Percentiles rank a stretch among this genome's conserved stretches.
phyloP scores from a whole-genome alignment of 1,140 invertebrate genomes.

The Cecropterus lyciades region DNA sequence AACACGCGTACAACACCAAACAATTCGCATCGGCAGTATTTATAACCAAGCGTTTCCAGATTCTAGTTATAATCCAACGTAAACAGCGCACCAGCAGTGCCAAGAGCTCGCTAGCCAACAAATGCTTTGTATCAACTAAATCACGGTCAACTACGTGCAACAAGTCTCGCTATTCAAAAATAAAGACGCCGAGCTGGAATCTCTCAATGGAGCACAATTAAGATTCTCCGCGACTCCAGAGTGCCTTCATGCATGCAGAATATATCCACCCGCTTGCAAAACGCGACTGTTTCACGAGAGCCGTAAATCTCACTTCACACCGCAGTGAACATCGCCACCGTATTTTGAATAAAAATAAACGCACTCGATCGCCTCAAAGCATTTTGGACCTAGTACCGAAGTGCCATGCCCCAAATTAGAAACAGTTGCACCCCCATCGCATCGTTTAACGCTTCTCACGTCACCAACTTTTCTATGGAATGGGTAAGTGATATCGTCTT shows the following conservation, averaged over 20 bases:
- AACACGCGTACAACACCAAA: constrained; percentile 1
- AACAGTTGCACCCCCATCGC: constrained; percentile 39
- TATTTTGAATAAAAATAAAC: constrained; percentile 68
- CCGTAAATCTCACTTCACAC: constrained; percentile 70
- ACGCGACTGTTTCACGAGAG: constrained; percentile 63
- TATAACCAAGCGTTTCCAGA: constrained; percentile 37
- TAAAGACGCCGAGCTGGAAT: constrained; percentile 64
- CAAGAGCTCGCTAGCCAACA: constrained; percentile 49
- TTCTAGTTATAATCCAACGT: constrained; percentile 34
- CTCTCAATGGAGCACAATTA: constrained; percentile 77
- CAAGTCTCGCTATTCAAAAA: constrained; percentile 72
- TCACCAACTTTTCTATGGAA: constrained; percentile 59
- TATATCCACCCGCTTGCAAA: constrained; percentile 50
- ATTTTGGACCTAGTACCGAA: constrained; percentile 55
- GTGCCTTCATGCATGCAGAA: constrained; percentile 61
- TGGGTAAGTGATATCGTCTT: constrained; percentile 57
- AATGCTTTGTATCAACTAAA: constrained; percentile 46
- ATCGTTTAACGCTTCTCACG: constrained; percentile 65
- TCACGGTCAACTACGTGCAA: constrained; percentile 58
- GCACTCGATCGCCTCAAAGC: constrained; percentile 36
- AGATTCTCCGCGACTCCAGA: constrained; percentile 64
- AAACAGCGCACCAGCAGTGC: constrained; percentile 55
- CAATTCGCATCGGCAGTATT: constrained; percentile 9
- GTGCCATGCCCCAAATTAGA: constrained; percentile 53
- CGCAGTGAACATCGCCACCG: constrained; percentile 50